A percentile compares a stretch with the other conserved stretches of the same genome.
These are phyloP conservation scores for Polyommatus icarus DNA, from an alignment of 2,888 invertebrate genomes.

Conservation along the genomic window DNA sequence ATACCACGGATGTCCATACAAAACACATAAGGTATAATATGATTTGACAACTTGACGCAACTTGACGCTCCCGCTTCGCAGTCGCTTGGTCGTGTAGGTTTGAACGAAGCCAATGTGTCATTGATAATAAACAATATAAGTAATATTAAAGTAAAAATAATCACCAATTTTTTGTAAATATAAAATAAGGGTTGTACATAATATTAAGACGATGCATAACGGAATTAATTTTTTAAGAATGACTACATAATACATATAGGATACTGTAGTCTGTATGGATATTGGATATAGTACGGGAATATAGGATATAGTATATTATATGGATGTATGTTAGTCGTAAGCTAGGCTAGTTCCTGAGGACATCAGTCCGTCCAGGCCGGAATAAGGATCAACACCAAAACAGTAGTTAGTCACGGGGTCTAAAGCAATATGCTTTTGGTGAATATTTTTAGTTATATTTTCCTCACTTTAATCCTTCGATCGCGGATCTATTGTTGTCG, in stretches of 20 bases:
- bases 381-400: slow-evolving; percentile 78
- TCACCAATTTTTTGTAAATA: slow-evolving; percentile 2
- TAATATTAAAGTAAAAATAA: background rate
- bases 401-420: slow-evolving; percentile 69
- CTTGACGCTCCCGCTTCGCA: too few relatives aligned
- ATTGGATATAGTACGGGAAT: slow-evolving; percentile 33
- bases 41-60: too few relatives aligned
- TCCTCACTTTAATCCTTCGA: too few relatives aligned
- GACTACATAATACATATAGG: slow-evolving; percentile 33
- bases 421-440: slow-evolving; percentile 52
- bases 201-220: slow-evolving; percentile 62
- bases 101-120: too few relatives aligned
- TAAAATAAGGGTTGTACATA: slow-evolving; percentile 48
- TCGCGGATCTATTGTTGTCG: too few relatives aligned
- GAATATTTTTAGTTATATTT: slow-evolving; percentile 44
- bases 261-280: slow-evolving; percentile 35
- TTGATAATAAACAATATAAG: background rate
- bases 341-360: slow-evolving; percentile 73
- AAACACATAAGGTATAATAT: too few relatives aligned
- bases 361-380: slow-evolving; percentile 73
- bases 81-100: too few relatives aligned
- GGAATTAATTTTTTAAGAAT: slow-evolving; percentile 59
- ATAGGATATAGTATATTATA: slow-evolving; percentile 36
- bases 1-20: too few relatives aligned
- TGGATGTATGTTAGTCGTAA: slow-evolving; percentile 44